These are phyloP conservation scores for Diaperis boleti DNA, from an alignment of 2,888 invertebrate genomes.

Conservation along the genomic window DNA sequence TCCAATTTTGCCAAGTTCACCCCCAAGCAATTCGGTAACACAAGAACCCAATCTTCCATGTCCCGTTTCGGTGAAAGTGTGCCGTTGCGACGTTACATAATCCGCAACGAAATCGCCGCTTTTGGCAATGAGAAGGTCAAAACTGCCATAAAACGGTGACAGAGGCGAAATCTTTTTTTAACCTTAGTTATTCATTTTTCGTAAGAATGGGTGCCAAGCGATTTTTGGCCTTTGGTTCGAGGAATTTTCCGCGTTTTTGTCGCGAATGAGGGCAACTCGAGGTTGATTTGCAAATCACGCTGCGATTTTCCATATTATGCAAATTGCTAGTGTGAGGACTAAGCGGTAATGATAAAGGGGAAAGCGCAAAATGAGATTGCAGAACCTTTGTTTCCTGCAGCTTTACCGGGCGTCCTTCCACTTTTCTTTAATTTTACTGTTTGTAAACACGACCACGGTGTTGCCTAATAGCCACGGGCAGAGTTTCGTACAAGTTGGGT, in stretches of 20 bases:
- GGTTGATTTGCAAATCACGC: too few species aligned
- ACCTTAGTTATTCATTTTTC: neutral
- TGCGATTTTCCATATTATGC: too few species aligned
- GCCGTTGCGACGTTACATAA: neutral
- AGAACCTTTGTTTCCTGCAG: neutral
- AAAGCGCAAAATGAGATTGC: neutral
- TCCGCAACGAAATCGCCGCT: neutral
- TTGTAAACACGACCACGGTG: neutral
- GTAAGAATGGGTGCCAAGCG: neutral
- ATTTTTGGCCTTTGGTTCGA: neutral
- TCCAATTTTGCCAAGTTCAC: too few species aligned
- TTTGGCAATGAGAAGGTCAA: conserved; percentile 1
- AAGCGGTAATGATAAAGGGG: neutral
- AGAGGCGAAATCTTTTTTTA: neutral
- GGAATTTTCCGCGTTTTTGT: conserved; percentile 5
- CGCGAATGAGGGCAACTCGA: neutral
- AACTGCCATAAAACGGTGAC: neutral
- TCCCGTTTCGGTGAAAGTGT: neutral
- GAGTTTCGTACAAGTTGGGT: neutral
- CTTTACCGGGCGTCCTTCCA: too few species aligned
- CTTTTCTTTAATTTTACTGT: too few species aligned
- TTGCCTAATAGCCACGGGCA: neutral
- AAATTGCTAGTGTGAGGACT: too few species aligned
- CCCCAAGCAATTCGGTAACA: too few species aligned
- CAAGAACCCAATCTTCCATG: neutral